phyloP scores from a whole-genome alignment of 2,113 vertebrate species.

The Calidris pugnax region DNA sequence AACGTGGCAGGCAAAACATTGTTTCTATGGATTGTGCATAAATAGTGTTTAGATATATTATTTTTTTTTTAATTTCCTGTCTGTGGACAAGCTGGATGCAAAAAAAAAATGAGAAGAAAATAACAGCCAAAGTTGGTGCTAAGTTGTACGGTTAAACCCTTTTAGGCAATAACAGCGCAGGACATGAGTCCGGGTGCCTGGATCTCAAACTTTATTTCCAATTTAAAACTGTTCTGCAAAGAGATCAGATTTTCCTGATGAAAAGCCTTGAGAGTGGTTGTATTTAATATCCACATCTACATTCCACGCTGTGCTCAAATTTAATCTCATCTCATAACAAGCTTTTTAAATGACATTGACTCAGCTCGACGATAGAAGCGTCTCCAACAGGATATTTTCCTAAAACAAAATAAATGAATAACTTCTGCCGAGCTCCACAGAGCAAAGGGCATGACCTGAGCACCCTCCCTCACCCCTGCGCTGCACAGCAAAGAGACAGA shows the following conservation, averaged over 20 bases:
- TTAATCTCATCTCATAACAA: slow-evolving; percentile 38
- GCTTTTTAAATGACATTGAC: neutral
- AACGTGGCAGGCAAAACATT: neutral
- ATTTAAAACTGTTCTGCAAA: slow-evolving; percentile 31
- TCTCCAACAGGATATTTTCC: slow-evolving; percentile 19
- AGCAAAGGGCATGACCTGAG: neutral
- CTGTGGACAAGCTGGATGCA: neutral
- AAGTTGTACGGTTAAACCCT: neutral
- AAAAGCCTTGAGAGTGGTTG: slow-evolving; percentile 17
- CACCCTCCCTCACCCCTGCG: neutral
- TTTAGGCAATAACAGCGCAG: neutral
- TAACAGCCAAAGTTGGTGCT: neutral
- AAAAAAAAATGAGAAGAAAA: neutral
- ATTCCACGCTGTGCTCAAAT: neutral
- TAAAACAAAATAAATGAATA: neutral
- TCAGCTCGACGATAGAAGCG: neutral
- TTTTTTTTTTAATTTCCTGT: slow-evolving; percentile 62
- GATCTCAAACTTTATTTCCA: neutral
- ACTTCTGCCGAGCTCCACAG: neutral
- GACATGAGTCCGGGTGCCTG: neutral
- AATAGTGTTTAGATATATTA: neutral
- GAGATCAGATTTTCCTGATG: slow-evolving; percentile 54
- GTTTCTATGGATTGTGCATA: slow-evolving; percentile 38
- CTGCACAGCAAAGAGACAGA: neutral
- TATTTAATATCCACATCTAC: slow-evolving; percentile 55